Base-by-base conservation (phyloP, 1,140 invertebrate genomes). In the Lucilia cuprina region DNA sequence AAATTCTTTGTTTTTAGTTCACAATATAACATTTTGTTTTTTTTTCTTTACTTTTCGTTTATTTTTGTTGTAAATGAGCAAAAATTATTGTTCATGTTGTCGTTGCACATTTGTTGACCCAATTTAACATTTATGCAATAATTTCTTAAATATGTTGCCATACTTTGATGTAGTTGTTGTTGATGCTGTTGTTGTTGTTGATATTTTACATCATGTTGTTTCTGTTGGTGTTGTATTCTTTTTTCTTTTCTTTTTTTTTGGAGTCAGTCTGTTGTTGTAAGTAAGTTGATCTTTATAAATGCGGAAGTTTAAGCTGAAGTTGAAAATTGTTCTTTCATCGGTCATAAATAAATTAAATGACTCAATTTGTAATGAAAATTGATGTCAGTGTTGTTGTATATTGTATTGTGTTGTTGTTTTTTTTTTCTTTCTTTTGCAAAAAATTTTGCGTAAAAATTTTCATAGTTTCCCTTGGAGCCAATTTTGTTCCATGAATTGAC, bases 321-420 rank as follows among this genome's bases (percentile, higher is more conserved):
- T 70, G 65, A 21, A 70, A 70, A 70, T 70, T 70, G 65, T 70
- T 70, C 65, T 70, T 70, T 70, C 65, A 70, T 70, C 65, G 65
- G 65, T 70, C 65, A 70, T 70, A 70, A 70, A 70, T 70, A 70
- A 70, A 70, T 70, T 70, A 70, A 70, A 70, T 70, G 65, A 70
- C 65, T 70, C 65, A 70, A 70, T 70, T 70, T 70, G 65, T 70
- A 70, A 70, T 70, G 19, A 70, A 70, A 70, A 70, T 70, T 70
- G 65, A 70, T 70, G 65, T 25, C 19, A 70, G 10, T 70, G 65
- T 25, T 70, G 10, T 70, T 70, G 17, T 17, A 55, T 55, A 5
- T 55, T 13, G 50, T 13, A n/a, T 55, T 17, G 17, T 12, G 5
- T 55, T 14, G 0, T 70, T 70, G 50, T 70, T 21, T 70, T 70